Evolutionary conservation across 2,797 vertebrate genomes (phyloP).

Genomic region (Spatula versicolor): DNA sequence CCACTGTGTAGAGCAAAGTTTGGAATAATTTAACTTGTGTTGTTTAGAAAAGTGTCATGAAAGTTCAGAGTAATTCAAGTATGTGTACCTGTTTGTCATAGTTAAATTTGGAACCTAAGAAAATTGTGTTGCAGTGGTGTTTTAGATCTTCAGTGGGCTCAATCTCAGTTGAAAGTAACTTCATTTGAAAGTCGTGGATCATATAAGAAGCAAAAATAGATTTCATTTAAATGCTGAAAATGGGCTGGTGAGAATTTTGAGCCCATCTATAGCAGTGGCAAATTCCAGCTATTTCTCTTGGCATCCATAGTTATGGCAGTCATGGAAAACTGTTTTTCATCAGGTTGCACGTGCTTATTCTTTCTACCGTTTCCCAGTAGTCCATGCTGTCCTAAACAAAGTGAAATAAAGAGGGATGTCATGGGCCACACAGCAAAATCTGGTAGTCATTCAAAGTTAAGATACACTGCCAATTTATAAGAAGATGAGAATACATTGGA

Average conservation of each 20-base stretch:
- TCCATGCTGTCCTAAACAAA: background rate
- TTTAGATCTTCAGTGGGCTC: background rate
- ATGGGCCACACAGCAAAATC: background rate
- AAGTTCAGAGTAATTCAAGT: background rate
- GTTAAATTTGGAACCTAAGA: background rate
- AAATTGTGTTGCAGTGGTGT: background rate
- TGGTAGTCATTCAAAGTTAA: background rate
- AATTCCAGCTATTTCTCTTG: background rate
- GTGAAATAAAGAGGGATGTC: background rate
- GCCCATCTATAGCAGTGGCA: background rate
- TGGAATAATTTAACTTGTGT: background rate
- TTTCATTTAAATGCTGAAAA: background rate
- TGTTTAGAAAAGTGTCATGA: background rate
- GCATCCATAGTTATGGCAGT: rapidly evolving
- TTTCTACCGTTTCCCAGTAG: background rate
- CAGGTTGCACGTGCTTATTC: background rate
- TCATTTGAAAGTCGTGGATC: background rate
- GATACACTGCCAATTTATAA: background rate
- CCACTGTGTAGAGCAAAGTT: background rate
- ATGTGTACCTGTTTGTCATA: background rate
- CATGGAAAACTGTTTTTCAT: background rate
- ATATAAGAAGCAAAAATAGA: background rate
- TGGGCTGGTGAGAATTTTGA: background rate
- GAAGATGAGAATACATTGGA: background rate
- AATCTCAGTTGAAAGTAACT: background rate